Percentiles rank a stretch among this genome's conserved stretches.
Conservation (phyloP, 2,797 vertebrate genomes). For the Acanthopagrus latus region DNA sequence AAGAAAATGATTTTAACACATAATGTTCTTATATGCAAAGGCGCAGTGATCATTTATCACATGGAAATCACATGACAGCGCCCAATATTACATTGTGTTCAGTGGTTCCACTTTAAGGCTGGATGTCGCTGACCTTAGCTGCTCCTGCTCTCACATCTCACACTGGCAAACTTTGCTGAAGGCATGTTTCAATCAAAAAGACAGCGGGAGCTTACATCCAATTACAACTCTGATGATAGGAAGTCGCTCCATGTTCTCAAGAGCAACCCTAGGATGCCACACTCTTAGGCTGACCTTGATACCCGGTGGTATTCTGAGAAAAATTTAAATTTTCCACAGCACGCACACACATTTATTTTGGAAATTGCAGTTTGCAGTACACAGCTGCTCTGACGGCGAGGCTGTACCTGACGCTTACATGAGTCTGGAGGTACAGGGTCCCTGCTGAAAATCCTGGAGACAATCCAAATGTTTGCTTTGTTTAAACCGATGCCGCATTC, state of each 20-base stretch:
- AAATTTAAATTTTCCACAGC: constrained; percentile 10
- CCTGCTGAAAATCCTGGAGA: constrained; percentile 12
- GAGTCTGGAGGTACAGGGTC: constrained; percentile 6
- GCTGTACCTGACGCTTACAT: constrained; percentile 35
- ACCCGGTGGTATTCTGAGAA: constrained; percentile 7
- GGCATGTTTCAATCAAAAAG: constrained; percentile 75
- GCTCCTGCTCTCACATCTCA: constrained; percentile 41
- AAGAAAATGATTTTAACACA: too few relatives aligned
- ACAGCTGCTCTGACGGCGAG: constrained; percentile 28
- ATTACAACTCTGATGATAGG: constrained; percentile 63
- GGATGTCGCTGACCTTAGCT: constrained; percentile 60
- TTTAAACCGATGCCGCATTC: constrained; percentile 22
- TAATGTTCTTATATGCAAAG: neutral
- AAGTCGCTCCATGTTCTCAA: constrained; percentile 56
- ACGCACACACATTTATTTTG: constrained; percentile 43
- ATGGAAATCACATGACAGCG: neutral
- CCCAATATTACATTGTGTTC: constrained; percentile 4
- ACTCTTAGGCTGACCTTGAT: constrained; percentile 41
- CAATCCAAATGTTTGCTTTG: constrained; percentile 15
- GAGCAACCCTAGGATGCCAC: constrained; percentile 28
- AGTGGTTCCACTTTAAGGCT: constrained; percentile 39
- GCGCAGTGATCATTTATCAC: neutral
- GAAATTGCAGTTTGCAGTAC: constrained; percentile 43
- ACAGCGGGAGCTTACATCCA: constrained; percentile 70
- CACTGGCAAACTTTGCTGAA: constrained; percentile 65